Conservation (phyloP, 1,140 invertebrate species). For the Calycopis cecrops region DNA sequence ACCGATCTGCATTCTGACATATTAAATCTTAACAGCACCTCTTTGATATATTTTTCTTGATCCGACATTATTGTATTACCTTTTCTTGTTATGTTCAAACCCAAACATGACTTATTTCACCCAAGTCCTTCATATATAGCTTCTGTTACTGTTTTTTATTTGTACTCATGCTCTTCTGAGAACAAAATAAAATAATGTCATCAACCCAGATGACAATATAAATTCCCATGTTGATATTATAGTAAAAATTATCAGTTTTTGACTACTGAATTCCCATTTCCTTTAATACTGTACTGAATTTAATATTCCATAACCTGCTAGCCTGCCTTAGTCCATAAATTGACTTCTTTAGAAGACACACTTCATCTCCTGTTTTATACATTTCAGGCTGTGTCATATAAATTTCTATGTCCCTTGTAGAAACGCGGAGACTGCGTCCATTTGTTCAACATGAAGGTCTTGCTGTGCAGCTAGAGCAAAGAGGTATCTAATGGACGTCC, state of each 20-base stretch:
- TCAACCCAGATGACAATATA: conserved; percentile 33
- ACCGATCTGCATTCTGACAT: no score
- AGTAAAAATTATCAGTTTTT: conserved; percentile 33
- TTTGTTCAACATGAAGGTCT: conserved; percentile 38
- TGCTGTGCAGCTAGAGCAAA: conserved; percentile 36
- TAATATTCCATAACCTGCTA: conserved; percentile 33
- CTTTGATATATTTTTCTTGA: conserved; percentile 20
- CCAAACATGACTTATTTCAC: conserved; percentile 10
- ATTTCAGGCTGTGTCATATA: conserved; percentile 46
- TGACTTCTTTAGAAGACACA: conserved; percentile 31
- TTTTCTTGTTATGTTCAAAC: conserved; percentile 14
- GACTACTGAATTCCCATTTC: conserved; percentile 28
- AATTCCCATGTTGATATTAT: conserved; percentile 16
- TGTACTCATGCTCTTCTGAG: not conserved
- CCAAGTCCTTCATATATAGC: conserved; percentile 9
- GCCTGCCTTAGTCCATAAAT: conserved; percentile 56
- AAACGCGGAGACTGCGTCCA: conserved; percentile 49
- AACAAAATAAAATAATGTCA: conserved; percentile 27
- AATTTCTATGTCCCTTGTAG: conserved; percentile 50
- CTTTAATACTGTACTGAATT: conserved; percentile 25
- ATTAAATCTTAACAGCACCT: conserved; percentile 9
- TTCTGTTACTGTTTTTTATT: not conserved
- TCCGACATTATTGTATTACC: conserved; percentile 10
- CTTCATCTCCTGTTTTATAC: conserved; percentile 22
- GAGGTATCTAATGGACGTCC: conserved; percentile 29